phyloP scores from a whole-genome alignment of 2,888 invertebrate species.

The Caenorhabditis afra region DNA sequence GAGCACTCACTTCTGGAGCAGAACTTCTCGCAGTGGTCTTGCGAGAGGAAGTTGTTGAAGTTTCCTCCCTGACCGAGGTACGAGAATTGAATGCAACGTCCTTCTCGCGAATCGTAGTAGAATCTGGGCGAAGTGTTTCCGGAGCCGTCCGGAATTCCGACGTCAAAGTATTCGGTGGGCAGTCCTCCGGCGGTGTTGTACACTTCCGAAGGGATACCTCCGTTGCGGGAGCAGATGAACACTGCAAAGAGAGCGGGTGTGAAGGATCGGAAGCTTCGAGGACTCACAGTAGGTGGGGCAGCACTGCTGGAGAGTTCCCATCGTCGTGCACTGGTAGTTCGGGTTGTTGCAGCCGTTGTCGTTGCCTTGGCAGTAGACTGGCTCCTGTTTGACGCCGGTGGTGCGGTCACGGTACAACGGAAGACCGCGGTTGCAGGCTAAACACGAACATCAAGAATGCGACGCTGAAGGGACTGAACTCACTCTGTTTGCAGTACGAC shows the following conservation, averaged over 20 bases:
- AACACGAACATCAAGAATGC: slow-evolving; percentile 26
- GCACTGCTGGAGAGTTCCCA: slow-evolving; percentile 80
- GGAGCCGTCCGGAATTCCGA: slow-evolving; percentile 78
- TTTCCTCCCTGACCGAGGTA: slow-evolving; percentile 80
- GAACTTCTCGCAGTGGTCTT: slow-evolving; percentile 80
- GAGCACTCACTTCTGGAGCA: slow-evolving; percentile 77
- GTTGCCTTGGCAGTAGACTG: slow-evolving; percentile 79
- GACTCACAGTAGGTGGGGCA: slow-evolving; percentile 78
- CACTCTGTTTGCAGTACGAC: slow-evolving; percentile 80
- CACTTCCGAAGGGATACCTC: slow-evolving; percentile 80
- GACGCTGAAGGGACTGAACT: too few relatives aligned
- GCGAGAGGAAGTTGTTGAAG: slow-evolving; percentile 80
- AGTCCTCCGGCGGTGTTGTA: slow-evolving; percentile 80
- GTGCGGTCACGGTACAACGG: slow-evolving; percentile 80
- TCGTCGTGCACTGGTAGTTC: slow-evolving; percentile 79
- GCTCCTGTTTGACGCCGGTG: slow-evolving; percentile 80
- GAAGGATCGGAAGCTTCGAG: not conserved
- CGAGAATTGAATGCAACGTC: slow-evolving; percentile 80
- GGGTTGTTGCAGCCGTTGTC: slow-evolving; percentile 80
- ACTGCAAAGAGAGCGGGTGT: slow-evolving; percentile 58
- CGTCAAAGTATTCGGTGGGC: slow-evolving; percentile 79
- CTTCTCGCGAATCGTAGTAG: slow-evolving; percentile 79
- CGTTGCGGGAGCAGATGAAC: slow-evolving; percentile 79
- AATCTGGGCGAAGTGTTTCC: slow-evolving; percentile 79
- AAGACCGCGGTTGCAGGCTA: slow-evolving; percentile 80